Evolutionary conservation across 2,113 vertebrate species (phyloP).

Genomic region (Oreocharis arfaki): DNA sequence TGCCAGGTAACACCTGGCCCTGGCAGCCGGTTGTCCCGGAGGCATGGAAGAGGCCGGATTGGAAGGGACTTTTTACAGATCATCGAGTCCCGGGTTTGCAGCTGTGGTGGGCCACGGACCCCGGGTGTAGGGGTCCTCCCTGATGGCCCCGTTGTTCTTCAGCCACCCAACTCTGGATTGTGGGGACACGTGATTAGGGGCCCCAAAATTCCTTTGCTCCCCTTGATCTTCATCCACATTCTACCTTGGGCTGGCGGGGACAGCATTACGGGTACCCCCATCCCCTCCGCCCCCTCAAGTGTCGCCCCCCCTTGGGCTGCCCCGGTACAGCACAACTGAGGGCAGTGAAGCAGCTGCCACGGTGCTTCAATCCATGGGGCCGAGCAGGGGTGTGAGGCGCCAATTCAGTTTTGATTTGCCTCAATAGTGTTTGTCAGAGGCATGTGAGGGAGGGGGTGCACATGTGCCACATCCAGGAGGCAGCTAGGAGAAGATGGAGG

Average conservation of each 20-base stretch:
- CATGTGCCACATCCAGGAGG: not conserved
- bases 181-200: not conserved
- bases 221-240: not conserved
- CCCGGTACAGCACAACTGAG: not conserved
- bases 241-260: too few species aligned
- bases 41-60: accelerated
- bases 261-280: not conserved
- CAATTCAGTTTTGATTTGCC: not conserved
- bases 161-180: not conserved
- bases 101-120: not conserved
- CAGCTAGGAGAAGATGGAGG: not conserved
- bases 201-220: not conserved
- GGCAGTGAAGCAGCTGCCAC: not conserved
- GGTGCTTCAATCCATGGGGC: not conserved
- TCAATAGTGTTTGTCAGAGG: not conserved
- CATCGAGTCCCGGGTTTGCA: not conserved
- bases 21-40: not conserved
- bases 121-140: too few species aligned
- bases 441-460: not conserved
- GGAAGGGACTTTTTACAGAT: not conserved
- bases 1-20: not conserved
- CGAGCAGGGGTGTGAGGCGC: not conserved
- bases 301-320: accelerated
- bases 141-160: not conserved
- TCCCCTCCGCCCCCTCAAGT: not conserved